phyloP scores from a whole-genome alignment of 2,888 invertebrate species.

The Cataglyphis altisquamis region DNA sequence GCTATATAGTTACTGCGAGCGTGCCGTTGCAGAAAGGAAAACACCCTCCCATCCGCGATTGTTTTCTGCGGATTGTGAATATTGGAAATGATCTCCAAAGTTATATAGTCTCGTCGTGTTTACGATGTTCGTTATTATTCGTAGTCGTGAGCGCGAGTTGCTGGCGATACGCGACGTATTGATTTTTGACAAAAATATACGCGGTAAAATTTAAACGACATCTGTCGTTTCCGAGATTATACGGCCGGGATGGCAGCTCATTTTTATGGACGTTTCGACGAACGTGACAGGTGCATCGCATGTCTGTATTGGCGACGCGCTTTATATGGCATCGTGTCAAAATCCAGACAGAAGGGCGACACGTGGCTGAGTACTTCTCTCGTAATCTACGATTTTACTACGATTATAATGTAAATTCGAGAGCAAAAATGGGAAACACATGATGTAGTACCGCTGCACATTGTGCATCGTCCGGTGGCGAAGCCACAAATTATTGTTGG shows the following conservation, averaged over 20 bases:
- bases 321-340: slow-evolving; percentile 42
- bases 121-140: slow-evolving; percentile 18
- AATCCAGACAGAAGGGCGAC: slow-evolving; percentile 44
- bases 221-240: slow-evolving; percentile 49
- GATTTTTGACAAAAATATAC: slow-evolving; percentile 55
- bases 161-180: slow-evolving; percentile 42
- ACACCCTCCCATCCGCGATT: slow-evolving; percentile 22
- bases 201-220: slow-evolving; percentile 54
- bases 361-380: slow-evolving; percentile 29
- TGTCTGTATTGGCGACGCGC: slow-evolving; percentile 13
- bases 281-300: slow-evolving; percentile 49
- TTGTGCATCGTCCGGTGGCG: slow-evolving; percentile 16
- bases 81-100: slow-evolving; percentile 18
- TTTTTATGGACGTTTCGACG: slow-evolving; percentile 56
- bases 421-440: slow-evolving; percentile 29
- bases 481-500: slow-evolving; percentile 48
- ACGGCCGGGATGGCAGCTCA: slow-evolving; percentile 48
- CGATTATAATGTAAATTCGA: slow-evolving; percentile 39
- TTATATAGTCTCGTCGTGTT: slow-evolving; percentile 6
- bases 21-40: slow-evolving; percentile 29
- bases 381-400: slow-evolving; percentile 21
- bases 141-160: slow-evolving; percentile 18
- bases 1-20: not conserved
- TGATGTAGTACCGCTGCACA: slow-evolving; percentile 23
- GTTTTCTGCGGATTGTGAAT: slow-evolving; percentile 5